Evolutionary conservation across 2,888 invertebrate species (phyloP).

Genomic region (Nomada fabriciana): DNA sequence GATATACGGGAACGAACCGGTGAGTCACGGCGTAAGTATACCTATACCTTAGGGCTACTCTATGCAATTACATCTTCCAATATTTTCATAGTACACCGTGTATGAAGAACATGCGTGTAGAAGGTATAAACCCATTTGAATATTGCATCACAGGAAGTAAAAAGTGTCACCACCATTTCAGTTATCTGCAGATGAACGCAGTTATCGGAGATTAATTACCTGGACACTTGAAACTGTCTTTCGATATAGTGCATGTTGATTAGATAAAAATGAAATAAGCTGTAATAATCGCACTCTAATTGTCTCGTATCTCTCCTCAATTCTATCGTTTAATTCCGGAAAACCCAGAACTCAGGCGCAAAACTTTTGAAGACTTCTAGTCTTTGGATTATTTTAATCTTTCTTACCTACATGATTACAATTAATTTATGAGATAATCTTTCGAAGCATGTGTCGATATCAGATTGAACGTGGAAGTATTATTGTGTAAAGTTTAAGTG

Average conservation of each 20-base stretch:
- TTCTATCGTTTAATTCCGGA: background rate
- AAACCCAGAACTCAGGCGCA: background rate
- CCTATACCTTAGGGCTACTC: too few species aligned
- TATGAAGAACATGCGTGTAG: too few species aligned
- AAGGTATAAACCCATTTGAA: background rate
- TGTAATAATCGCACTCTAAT: background rate
- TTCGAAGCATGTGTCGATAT: background rate
- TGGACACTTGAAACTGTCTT: background rate
- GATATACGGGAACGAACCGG: too few species aligned
- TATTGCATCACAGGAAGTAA: background rate
- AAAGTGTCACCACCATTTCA: background rate
- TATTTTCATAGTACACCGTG: too few species aligned
- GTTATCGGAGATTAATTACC: slow-evolving; percentile 16
- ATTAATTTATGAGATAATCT: background rate
- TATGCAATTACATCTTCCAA: too few species aligned
- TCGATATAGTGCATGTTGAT: slow-evolving; percentile 26
- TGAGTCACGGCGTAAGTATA: too few species aligned
- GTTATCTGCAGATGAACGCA: background rate
- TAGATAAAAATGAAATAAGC: slow-evolving; percentile 22
- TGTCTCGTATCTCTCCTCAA: background rate
- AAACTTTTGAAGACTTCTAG: background rate
- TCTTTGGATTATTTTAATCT: background rate
- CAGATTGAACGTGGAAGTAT: too few species aligned
- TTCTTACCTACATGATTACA: background rate
- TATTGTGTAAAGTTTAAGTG: too few species aligned